Conservation (phyloP, 2,113 vertebrate genomes). For the Lanius collurio region DNA sequence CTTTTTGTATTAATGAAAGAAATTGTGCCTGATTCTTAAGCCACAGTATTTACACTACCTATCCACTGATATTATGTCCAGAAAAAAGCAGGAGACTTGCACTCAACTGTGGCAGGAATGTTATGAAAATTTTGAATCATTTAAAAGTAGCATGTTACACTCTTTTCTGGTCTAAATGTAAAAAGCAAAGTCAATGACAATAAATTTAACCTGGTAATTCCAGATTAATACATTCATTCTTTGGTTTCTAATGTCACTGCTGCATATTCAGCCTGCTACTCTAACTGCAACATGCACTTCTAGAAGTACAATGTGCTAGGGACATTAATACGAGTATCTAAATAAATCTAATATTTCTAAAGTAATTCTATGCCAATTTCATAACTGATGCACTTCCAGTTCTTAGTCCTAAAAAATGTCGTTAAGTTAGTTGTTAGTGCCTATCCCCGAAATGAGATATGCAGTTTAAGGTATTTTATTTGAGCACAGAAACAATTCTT, state of each 20-base stretch:
- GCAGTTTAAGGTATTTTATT: not conserved
- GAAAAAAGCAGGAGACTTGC: not conserved
- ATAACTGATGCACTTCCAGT: not conserved
- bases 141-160: not conserved
- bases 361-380: not conserved
- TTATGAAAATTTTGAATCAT: not conserved
- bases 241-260: not conserved
- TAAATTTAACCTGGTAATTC: not conserved
- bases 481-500: not conserved
- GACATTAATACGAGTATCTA: not conserved
- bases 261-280: not conserved
- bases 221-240: not conserved
- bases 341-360: not conserved
- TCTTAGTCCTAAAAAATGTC: not conserved
- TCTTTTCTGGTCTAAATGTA: not conserved
- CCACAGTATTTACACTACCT: not conserved
- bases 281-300: not conserved
- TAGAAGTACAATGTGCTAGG: not conserved
- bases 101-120: not conserved
- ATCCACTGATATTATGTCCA: not conserved
- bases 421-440: not conserved
- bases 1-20: not conserved
- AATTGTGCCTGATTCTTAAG: not conserved
- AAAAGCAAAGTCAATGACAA: not conserved
- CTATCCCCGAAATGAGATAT: not conserved